Conservation (phyloP, 2,113 vertebrate genomes). For the Chlorodrepanis virens region DNA sequence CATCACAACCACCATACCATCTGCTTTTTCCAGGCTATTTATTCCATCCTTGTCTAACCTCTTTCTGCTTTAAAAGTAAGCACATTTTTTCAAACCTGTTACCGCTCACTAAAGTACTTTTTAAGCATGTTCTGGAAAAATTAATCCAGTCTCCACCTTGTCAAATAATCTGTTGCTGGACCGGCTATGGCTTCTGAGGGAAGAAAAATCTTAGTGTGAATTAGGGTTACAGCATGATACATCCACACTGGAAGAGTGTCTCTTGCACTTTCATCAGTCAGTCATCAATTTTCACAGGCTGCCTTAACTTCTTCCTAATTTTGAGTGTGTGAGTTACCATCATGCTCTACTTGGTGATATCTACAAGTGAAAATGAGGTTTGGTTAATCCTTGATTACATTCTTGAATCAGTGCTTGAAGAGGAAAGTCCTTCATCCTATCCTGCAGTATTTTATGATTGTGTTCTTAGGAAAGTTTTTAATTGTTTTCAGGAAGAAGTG, state of each 20-base stretch:
- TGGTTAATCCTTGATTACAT: neutral
- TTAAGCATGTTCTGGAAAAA: neutral
- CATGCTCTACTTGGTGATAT: accelerated
- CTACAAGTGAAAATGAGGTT: neutral
- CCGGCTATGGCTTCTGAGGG: neutral
- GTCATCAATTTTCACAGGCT: neutral
- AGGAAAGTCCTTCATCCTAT: neutral
- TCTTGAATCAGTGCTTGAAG: neutral
- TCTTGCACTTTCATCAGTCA: neutral
- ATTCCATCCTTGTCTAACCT: conserved; percentile 12
- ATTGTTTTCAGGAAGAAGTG: neutral
- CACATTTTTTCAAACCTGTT: neutral
- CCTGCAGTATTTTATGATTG: neutral
- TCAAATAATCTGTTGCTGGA: neutral
- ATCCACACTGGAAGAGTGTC: neutral
- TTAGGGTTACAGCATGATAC: neutral
- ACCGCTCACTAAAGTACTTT: neutral
- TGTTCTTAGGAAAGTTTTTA: neutral
- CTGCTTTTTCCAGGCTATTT: conserved; percentile 48
- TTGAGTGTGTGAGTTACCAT: neutral
- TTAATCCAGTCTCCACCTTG: neutral
- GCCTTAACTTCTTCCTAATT: neutral
- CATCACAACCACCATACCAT: conserved; percentile 31
- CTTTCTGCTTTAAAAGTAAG: conserved; percentile 6
- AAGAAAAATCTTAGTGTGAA: neutral